Evolutionary conservation across 2,888 invertebrate species (phyloP).

Genomic region (Azorinus chamasolen): DNA sequence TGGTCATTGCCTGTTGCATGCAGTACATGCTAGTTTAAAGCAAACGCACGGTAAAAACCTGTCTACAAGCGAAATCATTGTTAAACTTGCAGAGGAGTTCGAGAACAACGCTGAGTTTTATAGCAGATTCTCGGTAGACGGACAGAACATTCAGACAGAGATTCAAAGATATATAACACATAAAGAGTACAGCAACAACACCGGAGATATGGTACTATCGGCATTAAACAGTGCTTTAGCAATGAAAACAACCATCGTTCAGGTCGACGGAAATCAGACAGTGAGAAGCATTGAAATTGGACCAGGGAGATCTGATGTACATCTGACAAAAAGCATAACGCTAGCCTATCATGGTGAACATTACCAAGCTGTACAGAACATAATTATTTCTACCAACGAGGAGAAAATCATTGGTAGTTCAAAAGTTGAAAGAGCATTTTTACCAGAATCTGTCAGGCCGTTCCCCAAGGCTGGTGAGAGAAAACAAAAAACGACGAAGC

Average conservation of each 20-base stretch:
- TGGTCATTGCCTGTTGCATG: constrained; percentile 8
- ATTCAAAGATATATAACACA: constrained; percentile 7
- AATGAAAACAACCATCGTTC: constrained; percentile 3
- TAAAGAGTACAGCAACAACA: constrained; percentile 12
- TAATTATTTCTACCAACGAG: no score
- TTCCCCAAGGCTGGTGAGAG: constrained; percentile 16
- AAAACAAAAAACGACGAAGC: background rate
- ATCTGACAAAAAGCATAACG: background rate
- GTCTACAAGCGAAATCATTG: constrained; percentile 7
- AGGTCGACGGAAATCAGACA: constrained; percentile 8
- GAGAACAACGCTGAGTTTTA: constrained; percentile 8
- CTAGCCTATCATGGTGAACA: constrained; percentile 19
- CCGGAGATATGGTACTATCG: background rate
- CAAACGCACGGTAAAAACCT: background rate
- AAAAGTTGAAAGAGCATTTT: constrained; percentile 1
- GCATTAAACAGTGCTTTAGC: constrained; percentile 7
- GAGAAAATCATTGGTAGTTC: no score
- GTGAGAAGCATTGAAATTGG: constrained; percentile 8
- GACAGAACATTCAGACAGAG: constrained; percentile 2
- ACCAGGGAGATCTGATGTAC: background rate
- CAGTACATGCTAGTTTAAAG: constrained; percentile 5
- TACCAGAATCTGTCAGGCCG: constrained; percentile 16
- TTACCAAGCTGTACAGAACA: constrained; percentile 12
- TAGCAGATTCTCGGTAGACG: constrained; percentile 7
- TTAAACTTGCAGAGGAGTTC: constrained; percentile 2